phyloP scores from a whole-genome alignment of 2,797 vertebrate genomes.

The Masticophis lateralis region DNA sequence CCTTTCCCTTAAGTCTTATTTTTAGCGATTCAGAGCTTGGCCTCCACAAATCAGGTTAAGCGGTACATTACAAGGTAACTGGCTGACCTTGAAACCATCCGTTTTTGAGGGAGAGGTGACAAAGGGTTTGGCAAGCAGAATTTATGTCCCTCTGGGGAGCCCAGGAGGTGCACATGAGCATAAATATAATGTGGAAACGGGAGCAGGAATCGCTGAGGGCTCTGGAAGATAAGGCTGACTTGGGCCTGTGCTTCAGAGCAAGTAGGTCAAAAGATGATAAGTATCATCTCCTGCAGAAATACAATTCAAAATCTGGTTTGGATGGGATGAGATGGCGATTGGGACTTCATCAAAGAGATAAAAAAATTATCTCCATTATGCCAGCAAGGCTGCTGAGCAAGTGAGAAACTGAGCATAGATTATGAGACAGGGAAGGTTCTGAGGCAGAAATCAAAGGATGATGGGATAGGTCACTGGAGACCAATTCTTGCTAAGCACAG shows the following conservation, averaged over 20 bases:
- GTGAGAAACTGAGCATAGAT: slow-evolving; percentile 49
- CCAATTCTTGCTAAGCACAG: slow-evolving; percentile 17
- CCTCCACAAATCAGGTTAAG: slow-evolving; percentile 74
- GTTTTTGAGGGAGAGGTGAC: slow-evolving; percentile 64
- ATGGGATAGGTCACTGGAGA: slow-evolving; percentile 41
- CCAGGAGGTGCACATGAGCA: slow-evolving; percentile 54
- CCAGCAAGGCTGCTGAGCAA: slow-evolving; percentile 41
- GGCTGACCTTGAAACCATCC: slow-evolving; percentile 70
- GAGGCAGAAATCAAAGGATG: slow-evolving; percentile 40
- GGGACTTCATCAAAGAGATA: slow-evolving; percentile 47
- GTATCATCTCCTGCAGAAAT: slow-evolving; percentile 45
- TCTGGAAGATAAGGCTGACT: slow-evolving; percentile 57
- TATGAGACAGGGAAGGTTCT: slow-evolving; percentile 29
- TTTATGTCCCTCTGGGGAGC: slow-evolving; percentile 59
- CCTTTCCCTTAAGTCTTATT: slow-evolving; percentile 64
- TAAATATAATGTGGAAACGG: slow-evolving; percentile 60
- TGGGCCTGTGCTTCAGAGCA: slow-evolving; percentile 48
- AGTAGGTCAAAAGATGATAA: slow-evolving; percentile 53
- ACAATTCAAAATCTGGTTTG: slow-evolving; percentile 54
- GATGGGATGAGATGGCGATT: slow-evolving; percentile 39
- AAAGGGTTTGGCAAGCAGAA: slow-evolving; percentile 61
- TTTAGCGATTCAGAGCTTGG: slow-evolving; percentile 67
- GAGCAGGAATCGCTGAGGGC: slow-evolving; percentile 56
- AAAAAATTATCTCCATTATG: slow-evolving; percentile 54
- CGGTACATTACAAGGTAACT: slow-evolving; percentile 64